Evolutionary conservation across 2,888 invertebrate species (phyloP).

Genomic region (Sicus ferrugineus): DNA sequence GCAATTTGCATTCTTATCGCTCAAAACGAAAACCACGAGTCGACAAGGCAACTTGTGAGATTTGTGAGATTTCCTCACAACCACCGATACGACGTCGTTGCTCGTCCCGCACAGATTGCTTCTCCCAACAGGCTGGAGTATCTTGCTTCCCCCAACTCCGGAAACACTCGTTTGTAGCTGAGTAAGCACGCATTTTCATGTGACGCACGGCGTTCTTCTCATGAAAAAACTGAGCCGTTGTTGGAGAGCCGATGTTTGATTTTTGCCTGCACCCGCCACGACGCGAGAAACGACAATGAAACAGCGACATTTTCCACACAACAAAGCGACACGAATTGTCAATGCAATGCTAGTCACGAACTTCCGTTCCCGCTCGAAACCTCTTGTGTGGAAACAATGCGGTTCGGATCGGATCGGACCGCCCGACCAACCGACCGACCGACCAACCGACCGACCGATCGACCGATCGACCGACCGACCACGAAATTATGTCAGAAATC

Average conservation of each 20-base stretch:
- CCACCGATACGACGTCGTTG: too few species aligned
- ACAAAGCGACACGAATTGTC: constrained; percentile 2
- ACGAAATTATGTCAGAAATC: neutral
- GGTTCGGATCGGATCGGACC: neutral
- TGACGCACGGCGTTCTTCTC: too few species aligned
- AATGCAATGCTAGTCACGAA: constrained; percentile 37
- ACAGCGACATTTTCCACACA: constrained; percentile 2
- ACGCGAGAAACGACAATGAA: neutral
- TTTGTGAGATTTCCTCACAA: too few species aligned
- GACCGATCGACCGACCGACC: neutral
- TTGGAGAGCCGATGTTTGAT: constrained; percentile 12
- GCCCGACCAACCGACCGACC: neutral
- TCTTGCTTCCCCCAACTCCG: too few species aligned
- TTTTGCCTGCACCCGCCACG: constrained; percentile 13
- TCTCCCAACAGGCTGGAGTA: too few species aligned
- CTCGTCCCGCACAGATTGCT: too few species aligned
- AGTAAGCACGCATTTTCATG: too few species aligned
- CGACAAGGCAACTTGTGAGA: too few species aligned
- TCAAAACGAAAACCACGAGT: too few species aligned
- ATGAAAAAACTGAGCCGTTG: neutral
- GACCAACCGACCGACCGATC: neutral
- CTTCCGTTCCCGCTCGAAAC: constrained; percentile 30
- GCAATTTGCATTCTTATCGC: too few species aligned
- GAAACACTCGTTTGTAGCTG: too few species aligned
- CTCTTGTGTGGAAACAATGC: neutral